phyloP scores from a whole-genome alignment of 2,797 vertebrate species.

The Leucoraja ocellata region DNA sequence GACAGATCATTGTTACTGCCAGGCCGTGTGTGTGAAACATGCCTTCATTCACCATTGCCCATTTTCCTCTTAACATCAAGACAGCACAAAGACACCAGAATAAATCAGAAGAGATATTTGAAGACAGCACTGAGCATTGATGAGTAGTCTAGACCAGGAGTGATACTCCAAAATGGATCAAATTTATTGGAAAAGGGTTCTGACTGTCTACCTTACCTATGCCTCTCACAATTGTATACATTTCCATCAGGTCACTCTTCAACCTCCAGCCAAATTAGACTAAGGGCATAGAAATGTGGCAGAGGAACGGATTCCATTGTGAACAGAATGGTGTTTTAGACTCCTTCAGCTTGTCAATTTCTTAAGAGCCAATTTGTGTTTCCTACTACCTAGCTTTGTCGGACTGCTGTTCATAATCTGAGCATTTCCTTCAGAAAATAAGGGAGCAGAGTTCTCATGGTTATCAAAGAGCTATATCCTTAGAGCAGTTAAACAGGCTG shows the following conservation, averaged over 20 bases:
- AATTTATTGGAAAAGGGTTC: too few relatives aligned
- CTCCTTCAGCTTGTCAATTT: neutral
- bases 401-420: neutral
- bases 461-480: neutral
- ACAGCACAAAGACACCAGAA: too few relatives aligned
- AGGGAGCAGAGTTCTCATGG: neutral
- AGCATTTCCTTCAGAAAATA: neutral
- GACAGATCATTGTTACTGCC: too few relatives aligned
- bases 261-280: neutral
- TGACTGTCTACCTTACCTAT: too few relatives aligned
- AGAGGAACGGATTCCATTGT: neutral
- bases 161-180: neutral
- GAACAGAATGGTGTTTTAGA: neutral
- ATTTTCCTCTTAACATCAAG: too few relatives aligned
- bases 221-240: too few relatives aligned
- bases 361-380: neutral
- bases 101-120: too few relatives aligned
- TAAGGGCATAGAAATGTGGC: neutral
- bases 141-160: neutral
- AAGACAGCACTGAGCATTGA: neutral
- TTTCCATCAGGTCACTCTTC: too few relatives aligned
- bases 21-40: too few relatives aligned
- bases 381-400: neutral
- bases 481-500: neutral
- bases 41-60: too few relatives aligned